Evolutionary conservation across 2,888 invertebrate species (phyloP), one percentile per base, ranked within the genome.

Genomic region (Orchesellides sinensis): DNA sequence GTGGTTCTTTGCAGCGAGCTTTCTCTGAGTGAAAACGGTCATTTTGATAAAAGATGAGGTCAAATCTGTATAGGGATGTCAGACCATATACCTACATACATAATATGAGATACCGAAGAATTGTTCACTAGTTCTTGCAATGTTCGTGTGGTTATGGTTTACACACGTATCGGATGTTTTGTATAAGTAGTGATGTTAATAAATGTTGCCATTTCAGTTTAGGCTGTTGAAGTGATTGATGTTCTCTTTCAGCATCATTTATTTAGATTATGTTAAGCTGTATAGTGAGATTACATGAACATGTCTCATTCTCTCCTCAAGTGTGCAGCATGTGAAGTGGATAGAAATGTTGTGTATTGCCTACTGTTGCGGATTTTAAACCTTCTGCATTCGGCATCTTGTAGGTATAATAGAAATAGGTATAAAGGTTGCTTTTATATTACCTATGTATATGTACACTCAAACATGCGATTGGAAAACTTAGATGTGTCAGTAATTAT

Each of bases 171-270:
- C 1, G 59, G 23, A 59, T 59, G 32, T 29, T 52, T 47, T 59
- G 29, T 32, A n/a, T n/a, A n/a, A 17, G 32, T 59, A 59, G 59
- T 73, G 65, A 73, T 54, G 73, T 80, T 80, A 80, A 80, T 80
- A 80, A 80, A 73, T 69, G 68, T 63, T 54, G 17, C 69, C 54
- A 69, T 82, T 82, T 69, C 63, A 82, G 59, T 69, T 74, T 54
- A 49, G 69, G 81, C 69, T 69, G 78, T 79, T 80, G 83, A 83
- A 81, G 84, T 86, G 86, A 86, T 86, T 86, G 86, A 86, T 86
- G 86, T 82, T 84, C 80, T 83, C 75, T 86, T 83, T 83, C 80
- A 77, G 84, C 84, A 83, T 84, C 86, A 86, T 86, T 86, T 86
- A 86, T 86, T 86, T 86, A 86, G 86, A 86, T 86, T 84, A 86